Percentiles rank a stretch among this genome's conserved stretches.
Conservation (phyloP, 2,888 invertebrate genomes). For the Tipula lateralis region DNA sequence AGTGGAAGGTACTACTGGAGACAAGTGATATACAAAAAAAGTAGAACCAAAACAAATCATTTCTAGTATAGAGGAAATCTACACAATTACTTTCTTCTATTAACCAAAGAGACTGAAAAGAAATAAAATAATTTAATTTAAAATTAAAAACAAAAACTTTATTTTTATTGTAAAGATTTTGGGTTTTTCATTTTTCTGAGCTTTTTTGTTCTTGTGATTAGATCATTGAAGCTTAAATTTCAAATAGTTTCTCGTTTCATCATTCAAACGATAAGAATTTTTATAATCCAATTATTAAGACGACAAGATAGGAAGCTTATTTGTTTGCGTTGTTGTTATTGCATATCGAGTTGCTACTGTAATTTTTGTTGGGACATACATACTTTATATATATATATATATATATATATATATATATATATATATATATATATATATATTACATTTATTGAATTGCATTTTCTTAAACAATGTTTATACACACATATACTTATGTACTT, state of each 20-base stretch:
- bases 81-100: background rate
- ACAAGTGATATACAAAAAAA: background rate
- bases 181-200: background rate
- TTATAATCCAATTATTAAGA: background rate
- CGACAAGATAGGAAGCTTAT: background rate
- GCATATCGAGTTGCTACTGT: background rate
- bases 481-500: background rate
- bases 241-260: background rate
- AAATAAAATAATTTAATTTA: slow-evolving; percentile 1
- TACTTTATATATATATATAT: no score
- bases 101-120: background rate
- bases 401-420: no score
- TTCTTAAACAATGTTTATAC: background rate
- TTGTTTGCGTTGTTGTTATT: background rate
- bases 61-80: background rate
- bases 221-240: background rate
- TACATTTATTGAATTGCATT: background rate
- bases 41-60: background rate
- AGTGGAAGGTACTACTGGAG: background rate
- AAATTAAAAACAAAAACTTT: background rate
- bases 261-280: background rate
- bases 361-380: background rate
- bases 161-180: background rate
- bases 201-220: background rate
- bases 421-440: background rate